Evolutionary conservation across 2,113 vertebrate species (phyloP).

Genomic region (Balaenoptera acutorostrata): DNA sequence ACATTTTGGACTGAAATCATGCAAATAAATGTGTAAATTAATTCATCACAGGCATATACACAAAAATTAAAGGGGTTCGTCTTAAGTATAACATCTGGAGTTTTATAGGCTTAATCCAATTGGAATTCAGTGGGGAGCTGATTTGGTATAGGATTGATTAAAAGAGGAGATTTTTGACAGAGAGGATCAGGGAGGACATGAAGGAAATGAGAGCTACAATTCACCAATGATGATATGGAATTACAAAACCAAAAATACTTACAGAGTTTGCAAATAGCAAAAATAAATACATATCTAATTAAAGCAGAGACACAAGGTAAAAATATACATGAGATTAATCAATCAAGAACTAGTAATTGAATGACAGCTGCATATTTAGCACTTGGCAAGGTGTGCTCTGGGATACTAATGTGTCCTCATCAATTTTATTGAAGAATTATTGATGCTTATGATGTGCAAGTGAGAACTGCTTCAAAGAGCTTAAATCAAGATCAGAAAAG

Average conservation of each 20-base stretch:
- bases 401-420: slow-evolving; percentile 10
- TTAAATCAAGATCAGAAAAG: slow-evolving; percentile 33
- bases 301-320: not conserved
- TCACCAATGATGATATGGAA: not conserved
- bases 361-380: slow-evolving; percentile 43
- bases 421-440: slow-evolving; percentile 39
- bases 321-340: slow-evolving; percentile 27
- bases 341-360: slow-evolving; percentile 19
- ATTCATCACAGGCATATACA: not conserved
- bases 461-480: slow-evolving; percentile 20
- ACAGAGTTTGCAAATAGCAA: not conserved
- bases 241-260: slow-evolving; percentile 17
- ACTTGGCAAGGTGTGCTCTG: not conserved
- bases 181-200: not conserved
- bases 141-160: not conserved
- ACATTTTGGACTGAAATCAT: not conserved
- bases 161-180: not conserved
- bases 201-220: not conserved
- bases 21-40: not conserved
- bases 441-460: not conserved
- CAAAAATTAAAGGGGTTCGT: not conserved
- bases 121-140: not conserved
- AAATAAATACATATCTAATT: not conserved
- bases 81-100: not conserved
- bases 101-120: not conserved